Evolutionary conservation across 2,797 vertebrate species (phyloP).

Genomic region (Alcedo quadribrachys): DNA sequence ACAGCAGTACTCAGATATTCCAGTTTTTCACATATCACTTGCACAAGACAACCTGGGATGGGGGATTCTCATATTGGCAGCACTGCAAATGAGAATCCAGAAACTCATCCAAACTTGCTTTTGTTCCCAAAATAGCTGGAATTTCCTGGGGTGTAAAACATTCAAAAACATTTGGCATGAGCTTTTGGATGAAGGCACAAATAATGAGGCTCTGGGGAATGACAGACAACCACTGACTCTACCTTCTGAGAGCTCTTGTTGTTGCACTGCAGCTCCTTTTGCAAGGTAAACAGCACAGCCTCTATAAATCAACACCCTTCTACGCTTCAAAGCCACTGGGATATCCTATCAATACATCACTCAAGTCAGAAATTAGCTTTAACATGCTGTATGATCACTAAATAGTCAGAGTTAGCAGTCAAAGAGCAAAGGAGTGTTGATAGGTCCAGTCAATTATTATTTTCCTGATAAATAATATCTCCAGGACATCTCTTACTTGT

Average conservation of each 20-base stretch:
- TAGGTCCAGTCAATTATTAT: constrained; percentile 47
- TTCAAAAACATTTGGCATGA: background rate
- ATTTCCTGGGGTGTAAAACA: background rate
- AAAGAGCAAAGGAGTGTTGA: constrained; percentile 25
- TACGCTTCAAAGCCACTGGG: constrained; percentile 35
- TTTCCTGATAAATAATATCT: constrained; percentile 31
- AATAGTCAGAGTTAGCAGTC: constrained; percentile 23
- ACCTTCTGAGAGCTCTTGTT: background rate
- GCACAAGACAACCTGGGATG: background rate
- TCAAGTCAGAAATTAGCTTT: constrained; percentile 39
- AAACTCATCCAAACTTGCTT: background rate
- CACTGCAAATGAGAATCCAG: background rate
- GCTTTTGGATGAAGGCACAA: background rate
- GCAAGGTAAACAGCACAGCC: constrained; percentile 10
- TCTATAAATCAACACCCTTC: constrained; percentile 34
- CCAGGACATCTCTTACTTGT: constrained; percentile 32
- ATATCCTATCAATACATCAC: constrained; percentile 22
- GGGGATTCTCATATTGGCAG: background rate
- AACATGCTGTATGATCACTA: constrained; percentile 11
- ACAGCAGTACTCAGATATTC: background rate
- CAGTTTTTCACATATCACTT: constrained; percentile 18
- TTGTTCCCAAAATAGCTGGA: constrained; percentile 12
- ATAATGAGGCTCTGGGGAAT: constrained; percentile 1
- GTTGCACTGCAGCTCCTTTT: background rate
- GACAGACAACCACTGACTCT: background rate